phyloP scores from a whole-genome alignment of 2,888 invertebrate genomes.

The Nomada lathburiana region DNA sequence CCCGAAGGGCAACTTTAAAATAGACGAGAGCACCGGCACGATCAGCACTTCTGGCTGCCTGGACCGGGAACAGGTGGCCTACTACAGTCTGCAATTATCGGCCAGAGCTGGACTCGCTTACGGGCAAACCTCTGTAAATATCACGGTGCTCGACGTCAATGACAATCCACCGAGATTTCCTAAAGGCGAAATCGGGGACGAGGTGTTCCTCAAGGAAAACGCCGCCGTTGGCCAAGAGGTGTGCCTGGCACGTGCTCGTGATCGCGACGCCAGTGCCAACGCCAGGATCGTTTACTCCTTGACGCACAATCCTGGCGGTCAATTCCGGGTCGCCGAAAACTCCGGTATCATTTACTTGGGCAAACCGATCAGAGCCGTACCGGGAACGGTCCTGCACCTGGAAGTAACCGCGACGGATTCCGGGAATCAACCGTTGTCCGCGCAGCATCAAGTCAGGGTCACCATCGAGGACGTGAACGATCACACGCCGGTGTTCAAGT shows the following conservation, averaged over 20 bases:
- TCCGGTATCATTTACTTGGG: constrained; percentile 96
- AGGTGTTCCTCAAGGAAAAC: constrained; percentile 93
- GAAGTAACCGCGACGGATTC: constrained; percentile 95
- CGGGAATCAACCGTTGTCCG: constrained; percentile 90
- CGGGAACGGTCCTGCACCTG: constrained; percentile 89
- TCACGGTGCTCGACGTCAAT: constrained; percentile 94
- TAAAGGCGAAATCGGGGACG: constrained; percentile 89
- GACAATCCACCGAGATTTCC: constrained; percentile 95
- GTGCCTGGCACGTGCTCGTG: constrained; percentile 93
- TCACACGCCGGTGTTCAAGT: constrained; percentile 97
- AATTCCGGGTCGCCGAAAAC: constrained; percentile 93
- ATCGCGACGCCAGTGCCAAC: constrained; percentile 95
- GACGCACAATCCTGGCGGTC: constrained; percentile 91
- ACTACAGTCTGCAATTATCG: constrained; percentile 92
- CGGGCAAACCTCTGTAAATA: constrained; percentile 91
- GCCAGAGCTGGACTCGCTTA: constrained; percentile 91
- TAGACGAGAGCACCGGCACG: constrained; percentile 91
- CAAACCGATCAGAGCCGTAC: constrained; percentile 91
- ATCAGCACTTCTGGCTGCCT: constrained; percentile 92
- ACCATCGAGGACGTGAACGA: constrained; percentile 96
- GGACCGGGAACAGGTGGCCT: constrained; percentile 92
- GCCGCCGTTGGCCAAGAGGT: constrained; percentile 97
- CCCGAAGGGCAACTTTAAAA: constrained; percentile 90
- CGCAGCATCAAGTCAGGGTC: constrained; percentile 90
- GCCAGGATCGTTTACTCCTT: constrained; percentile 93